A percentile compares a stretch with the other conserved stretches of the same genome.
Evolutionary conservation across 2,113 vertebrate species (phyloP).

Genomic region (Copsychus sechellarum): DNA sequence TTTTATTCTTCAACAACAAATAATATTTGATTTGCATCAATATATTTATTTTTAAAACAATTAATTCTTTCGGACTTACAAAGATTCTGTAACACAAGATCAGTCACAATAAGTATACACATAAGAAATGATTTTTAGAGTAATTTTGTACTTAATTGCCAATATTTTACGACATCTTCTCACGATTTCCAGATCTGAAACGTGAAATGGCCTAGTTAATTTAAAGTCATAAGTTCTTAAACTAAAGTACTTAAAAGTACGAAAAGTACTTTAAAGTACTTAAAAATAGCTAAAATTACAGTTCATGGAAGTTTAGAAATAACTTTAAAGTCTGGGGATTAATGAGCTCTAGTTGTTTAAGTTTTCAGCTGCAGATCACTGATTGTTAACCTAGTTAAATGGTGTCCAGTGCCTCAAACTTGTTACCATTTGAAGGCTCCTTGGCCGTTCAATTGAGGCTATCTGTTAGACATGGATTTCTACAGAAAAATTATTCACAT

Average conservation of each 20-base stretch:
- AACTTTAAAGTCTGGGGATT: background rate
- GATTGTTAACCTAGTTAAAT: background rate
- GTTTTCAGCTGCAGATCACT: background rate
- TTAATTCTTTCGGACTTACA: background rate
- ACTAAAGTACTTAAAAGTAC: background rate
- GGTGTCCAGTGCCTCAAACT: background rate
- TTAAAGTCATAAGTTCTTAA: background rate
- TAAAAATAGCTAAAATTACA: background rate
- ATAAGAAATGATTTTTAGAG: background rate
- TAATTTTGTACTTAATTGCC: background rate
- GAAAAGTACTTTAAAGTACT: too few species aligned
- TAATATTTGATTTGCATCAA: background rate
- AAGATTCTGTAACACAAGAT: background rate
- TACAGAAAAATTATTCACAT: background rate
- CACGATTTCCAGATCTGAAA: background rate
- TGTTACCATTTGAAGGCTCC: background rate
- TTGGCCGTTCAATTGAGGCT: background rate
- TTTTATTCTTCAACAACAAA: background rate
- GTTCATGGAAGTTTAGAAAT: background rate
- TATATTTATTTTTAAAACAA: background rate
- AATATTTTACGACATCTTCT: background rate
- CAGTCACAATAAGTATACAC: rapidly evolving
- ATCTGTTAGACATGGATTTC: background rate
- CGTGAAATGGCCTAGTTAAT: background rate
- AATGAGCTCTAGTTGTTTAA: background rate